Base-by-base conservation (phyloP, 2,888 invertebrate species). In the Drosophila silvestris region DNA sequence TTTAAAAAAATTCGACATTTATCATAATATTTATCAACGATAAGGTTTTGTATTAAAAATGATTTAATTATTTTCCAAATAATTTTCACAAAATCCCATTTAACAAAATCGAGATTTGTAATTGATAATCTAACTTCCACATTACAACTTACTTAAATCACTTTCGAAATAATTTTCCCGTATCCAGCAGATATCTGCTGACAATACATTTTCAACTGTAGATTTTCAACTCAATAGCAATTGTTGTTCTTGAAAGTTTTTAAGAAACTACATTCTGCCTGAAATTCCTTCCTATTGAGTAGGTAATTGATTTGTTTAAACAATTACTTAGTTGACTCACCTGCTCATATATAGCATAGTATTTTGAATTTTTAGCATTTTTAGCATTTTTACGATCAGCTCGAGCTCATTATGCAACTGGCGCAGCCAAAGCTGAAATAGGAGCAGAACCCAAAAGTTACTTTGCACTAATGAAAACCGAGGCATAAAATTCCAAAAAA, bases 401-500 rank as follows among this genome's bases (percentile, higher is more conserved):
- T 19, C 9, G 30, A 28, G 37, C 67, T 69, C 63, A 69, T 77
- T 73, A 53, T 53, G 41, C 47, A 44, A 22, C 44, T 44, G 52
- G 57, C n/a, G 54, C 44, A 41, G 26, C 16, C 28, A 32, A 30
- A n/a, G 26, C 37, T 6, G 51, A 44, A 50, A 26, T 33, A 52
- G 44, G 60, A 56, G 12, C 60, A 26, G 22, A 32, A 37, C 26
- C 50, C 22, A 62, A 67, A 67, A 77, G 60, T 70, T 85, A 89
- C 90, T 84, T 87, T 87, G 54, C 80, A 56, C 74, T 70, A 75
- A 89, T 87, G 80, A 87, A 84, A 86, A 57, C 61, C 69, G 57
- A 73, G 70, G 70, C 52, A 35, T 14, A 59, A 60, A 77, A 65
- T 54, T 53, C 39, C 50, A 60, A 62, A 66, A 47, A 69, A 47